Conservation (phyloP, 2,888 invertebrate genomes). For the Andrena camellia region DNA sequence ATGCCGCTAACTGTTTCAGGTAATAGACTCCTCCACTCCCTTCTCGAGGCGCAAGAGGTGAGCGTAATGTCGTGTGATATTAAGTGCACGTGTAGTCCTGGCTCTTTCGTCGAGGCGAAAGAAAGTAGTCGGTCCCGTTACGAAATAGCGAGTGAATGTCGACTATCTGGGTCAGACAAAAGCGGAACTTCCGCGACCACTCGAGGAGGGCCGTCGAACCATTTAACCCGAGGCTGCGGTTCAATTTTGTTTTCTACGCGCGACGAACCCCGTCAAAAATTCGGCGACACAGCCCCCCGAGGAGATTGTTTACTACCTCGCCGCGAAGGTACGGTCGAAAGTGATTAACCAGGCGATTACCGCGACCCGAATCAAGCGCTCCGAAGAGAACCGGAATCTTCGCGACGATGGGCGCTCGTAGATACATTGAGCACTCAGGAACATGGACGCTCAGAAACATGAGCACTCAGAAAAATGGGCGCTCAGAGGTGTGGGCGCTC, state of each 20-base stretch:
- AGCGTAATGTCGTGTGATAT: slow-evolving; percentile 28
- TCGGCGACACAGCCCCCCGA: too few relatives aligned
- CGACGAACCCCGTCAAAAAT: neutral
- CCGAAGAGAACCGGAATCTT: neutral
- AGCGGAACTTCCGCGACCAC: slow-evolving; percentile 82
- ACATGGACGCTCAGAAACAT: rapidly evolving
- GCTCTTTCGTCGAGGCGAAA: slow-evolving; percentile 62
- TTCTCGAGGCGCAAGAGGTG: neutral
- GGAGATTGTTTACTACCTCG: neutral
- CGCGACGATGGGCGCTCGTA: neutral
- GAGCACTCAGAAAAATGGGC: too few relatives aligned
- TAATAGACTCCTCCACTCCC: neutral
- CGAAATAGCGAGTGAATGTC: slow-evolving; percentile 84
- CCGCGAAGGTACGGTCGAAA: neutral
- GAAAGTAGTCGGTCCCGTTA: slow-evolving; percentile 82
- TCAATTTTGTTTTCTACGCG: slow-evolving; percentile 22
- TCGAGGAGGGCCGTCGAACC: slow-evolving; percentile 43
- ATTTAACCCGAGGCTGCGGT: slow-evolving; percentile 35
- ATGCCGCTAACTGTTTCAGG: neutral
- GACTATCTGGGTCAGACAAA: slow-evolving; percentile 84
- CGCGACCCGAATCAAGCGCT: neutral
- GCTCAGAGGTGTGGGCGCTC: too few relatives aligned
- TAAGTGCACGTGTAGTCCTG: slow-evolving; percentile 45
- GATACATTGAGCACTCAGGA: too few relatives aligned
- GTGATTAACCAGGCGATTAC: slow-evolving; percentile 2